A percentile compares a stretch with the other conserved stretches of the same genome.
Conservation (phyloP, 2,888 invertebrate species). For the Himalopsyche anomala region DNA sequence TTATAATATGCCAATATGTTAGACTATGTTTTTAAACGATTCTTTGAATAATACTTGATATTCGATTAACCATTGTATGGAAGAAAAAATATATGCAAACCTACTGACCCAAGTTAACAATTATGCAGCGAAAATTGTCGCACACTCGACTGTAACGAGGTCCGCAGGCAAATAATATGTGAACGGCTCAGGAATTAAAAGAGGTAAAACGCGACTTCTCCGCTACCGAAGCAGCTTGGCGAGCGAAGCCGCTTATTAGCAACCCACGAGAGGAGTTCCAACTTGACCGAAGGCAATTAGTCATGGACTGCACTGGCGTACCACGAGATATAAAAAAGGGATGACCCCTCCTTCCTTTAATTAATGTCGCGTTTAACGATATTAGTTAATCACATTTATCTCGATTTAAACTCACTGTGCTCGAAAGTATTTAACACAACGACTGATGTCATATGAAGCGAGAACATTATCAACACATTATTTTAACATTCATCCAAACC, state of each 20-base stretch:
- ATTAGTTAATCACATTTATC: constrained; percentile 19
- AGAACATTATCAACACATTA: too few species aligned
- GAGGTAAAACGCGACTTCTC: constrained; percentile 1
- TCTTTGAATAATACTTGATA: too few species aligned
- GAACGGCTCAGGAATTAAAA: constrained; percentile 20
- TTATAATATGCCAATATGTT: too few species aligned
- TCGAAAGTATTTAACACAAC: not conserved
- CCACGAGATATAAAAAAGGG: not conserved
- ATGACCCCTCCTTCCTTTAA: not conserved
- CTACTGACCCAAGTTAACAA: not conserved
- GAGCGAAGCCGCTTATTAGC: constrained; percentile 7
- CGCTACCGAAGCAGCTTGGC: constrained; percentile 28
- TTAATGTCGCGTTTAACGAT: not conserved
- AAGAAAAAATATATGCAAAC: not conserved
- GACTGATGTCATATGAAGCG: too few species aligned
- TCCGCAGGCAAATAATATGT: constrained; percentile 38
- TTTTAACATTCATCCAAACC: too few species aligned
- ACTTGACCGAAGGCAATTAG: constrained; percentile 31
- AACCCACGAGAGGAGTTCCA: constrained; percentile 16
- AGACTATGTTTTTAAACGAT: too few species aligned
- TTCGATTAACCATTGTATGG: too few species aligned
- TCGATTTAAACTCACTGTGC: not conserved
- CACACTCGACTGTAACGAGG: not conserved
- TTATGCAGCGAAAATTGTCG: not conserved
- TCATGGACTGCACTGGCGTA: constrained; percentile 23